These are phyloP conservation scores for Miichthys miiuy DNA, from an alignment of 2,797 vertebrate genomes.

Conservation along the genomic window DNA sequence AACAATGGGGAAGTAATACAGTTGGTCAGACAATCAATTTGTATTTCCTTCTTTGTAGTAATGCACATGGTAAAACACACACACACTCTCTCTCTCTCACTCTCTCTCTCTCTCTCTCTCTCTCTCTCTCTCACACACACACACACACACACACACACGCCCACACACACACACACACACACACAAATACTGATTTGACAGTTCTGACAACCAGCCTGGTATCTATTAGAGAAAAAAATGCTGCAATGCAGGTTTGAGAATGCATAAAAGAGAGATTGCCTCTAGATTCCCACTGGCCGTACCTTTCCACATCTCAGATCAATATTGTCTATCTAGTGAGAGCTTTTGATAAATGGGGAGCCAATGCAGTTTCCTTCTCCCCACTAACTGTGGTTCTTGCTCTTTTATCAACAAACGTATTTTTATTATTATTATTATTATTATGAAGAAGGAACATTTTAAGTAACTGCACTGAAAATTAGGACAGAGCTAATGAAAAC, in stretches of 20 bases:
- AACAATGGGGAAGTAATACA: background rate
- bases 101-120: too few species aligned
- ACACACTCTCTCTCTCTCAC: too few species aligned
- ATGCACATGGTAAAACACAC: background rate
- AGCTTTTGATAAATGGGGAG: slow-evolving; percentile 82
- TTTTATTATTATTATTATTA: background rate
- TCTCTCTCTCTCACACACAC: too few species aligned
- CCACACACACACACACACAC: slow-evolving; percentile 15
- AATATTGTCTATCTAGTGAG: slow-evolving; percentile 83
- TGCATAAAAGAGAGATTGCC: slow-evolving; percentile 71
- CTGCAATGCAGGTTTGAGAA: slow-evolving; percentile 65
- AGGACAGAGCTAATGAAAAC: background rate
- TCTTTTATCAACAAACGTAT: slow-evolving; percentile 48
- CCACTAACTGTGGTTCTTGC: slow-evolving; percentile 47
- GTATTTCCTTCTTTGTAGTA: slow-evolving; percentile 32
- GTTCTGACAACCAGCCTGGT: slow-evolving; percentile 55
- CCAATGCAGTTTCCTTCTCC: slow-evolving; percentile 66
- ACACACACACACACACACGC: background rate
- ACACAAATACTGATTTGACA: slow-evolving; percentile 55
- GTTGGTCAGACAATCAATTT: slow-evolving; percentile 45
- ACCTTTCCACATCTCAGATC: slow-evolving; percentile 76
- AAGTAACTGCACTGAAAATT: slow-evolving; percentile 28
- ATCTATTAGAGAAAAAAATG: slow-evolving; percentile 65
- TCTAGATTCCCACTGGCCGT: slow-evolving; percentile 75
- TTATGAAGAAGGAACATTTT: slow-evolving; percentile 24